Percentiles rank a stretch among this genome's conserved stretches.
Evolutionary conservation across 2,113 vertebrate species (phyloP).

Genomic region (Dasypus novemcinctus): DNA sequence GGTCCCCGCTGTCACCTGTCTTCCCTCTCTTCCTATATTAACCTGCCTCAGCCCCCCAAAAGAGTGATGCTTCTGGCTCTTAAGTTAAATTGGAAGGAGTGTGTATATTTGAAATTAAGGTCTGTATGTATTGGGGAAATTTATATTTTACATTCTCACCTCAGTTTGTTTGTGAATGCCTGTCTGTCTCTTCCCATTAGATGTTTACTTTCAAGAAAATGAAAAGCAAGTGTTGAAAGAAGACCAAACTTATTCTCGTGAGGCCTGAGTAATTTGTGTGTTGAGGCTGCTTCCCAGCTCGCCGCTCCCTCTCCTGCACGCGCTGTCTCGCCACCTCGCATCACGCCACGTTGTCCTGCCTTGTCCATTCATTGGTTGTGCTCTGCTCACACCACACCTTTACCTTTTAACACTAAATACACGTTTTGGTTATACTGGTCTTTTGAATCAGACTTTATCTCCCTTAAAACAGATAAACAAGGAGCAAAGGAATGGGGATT

Average conservation of each 20-base stretch:
- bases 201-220: constrained; percentile 24
- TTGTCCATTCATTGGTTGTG: constrained; percentile 19
- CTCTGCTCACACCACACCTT: constrained; percentile 63
- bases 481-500: not conserved
- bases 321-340: constrained; percentile 53
- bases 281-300: not conserved
- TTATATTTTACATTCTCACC: constrained; percentile 12
- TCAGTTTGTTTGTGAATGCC: not conserved
- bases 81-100: not conserved
- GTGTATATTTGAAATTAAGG: constrained; percentile 28
- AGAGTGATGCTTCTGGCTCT: constrained; percentile 13
- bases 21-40: too few relatives aligned
- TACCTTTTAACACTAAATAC: constrained; percentile 67
- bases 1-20: too few relatives aligned
- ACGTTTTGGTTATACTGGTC: constrained; percentile 30
- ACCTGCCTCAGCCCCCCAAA: not conserved
- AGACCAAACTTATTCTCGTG: not conserved
- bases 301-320: constrained; percentile 39
- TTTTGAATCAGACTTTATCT: constrained; percentile 19
- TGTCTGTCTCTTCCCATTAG: not conserved
- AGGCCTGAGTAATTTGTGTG: not conserved
- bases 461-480: constrained; percentile 36
- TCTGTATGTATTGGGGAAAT: not conserved
- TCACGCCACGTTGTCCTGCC: constrained; percentile 30
- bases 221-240: not conserved